Percentiles rank a stretch among this genome's conserved stretches.
These are phyloP conservation scores for Numenius arquata DNA, from an alignment of 2,113 vertebrate species.

Conservation along the genomic window DNA sequence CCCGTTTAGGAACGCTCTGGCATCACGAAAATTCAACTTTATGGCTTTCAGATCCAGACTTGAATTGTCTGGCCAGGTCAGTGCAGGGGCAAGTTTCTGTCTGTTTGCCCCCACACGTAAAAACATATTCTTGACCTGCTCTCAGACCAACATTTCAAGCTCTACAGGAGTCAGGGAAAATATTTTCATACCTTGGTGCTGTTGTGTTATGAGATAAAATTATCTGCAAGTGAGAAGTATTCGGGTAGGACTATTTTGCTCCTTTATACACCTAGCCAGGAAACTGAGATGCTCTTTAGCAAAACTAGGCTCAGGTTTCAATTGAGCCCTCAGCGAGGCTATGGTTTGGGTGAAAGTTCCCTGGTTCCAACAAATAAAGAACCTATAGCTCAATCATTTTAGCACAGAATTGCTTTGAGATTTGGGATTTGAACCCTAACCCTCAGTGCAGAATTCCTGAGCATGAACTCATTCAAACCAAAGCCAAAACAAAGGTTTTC, in stretches of 20 bases:
- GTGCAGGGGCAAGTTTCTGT: neutral
- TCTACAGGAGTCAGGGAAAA: neutral
- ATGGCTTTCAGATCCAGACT: neutral
- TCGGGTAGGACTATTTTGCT: neutral
- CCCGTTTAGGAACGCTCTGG: neutral
- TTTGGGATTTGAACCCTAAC: slow-evolving; percentile 39
- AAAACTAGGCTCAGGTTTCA: slow-evolving; percentile 4
- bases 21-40: neutral
- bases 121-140: neutral
- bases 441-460: slow-evolving; percentile 13
- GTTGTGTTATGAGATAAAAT: neutral
- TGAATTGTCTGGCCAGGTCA: neutral
- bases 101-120: accelerated
- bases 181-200: neutral
- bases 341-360: neutral
- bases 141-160: neutral
- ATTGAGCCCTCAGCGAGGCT: neutral
- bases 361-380: slow-evolving; percentile 23
- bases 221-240: neutral
- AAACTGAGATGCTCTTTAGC: neutral
- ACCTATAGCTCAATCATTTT: slow-evolving; percentile 27
- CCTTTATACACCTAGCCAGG: neutral
- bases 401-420: slow-evolving; percentile 43
- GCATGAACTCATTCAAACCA: slow-evolving; percentile 34
- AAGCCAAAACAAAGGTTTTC: slow-evolving; percentile 46